phyloP scores from a whole-genome alignment of 2,113 vertebrate species.

The Acanthochromis polyacanthus region DNA sequence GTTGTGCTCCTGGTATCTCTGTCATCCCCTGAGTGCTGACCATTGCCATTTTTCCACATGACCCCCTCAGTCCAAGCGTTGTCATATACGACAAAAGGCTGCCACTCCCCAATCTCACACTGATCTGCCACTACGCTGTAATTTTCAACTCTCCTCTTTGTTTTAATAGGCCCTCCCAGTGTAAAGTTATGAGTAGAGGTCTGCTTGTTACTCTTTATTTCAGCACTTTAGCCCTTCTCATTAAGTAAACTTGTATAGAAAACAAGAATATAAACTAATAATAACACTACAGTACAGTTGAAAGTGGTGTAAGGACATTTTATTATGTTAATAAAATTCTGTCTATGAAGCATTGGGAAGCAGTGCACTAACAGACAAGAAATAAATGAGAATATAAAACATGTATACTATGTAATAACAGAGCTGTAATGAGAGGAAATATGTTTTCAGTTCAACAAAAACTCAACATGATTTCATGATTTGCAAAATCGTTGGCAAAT shows the following conservation, averaged over 20 bases:
- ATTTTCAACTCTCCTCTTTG: not conserved
- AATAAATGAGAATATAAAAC: too few species aligned
- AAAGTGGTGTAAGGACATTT: too few species aligned
- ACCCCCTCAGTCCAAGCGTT: slow-evolving; percentile 33
- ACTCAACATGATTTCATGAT: too few species aligned
- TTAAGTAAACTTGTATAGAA: not conserved
- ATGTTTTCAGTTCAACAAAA: too few species aligned
- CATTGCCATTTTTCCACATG: slow-evolving; percentile 47
- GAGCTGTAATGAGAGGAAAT: not conserved
- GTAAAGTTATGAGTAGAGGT: not conserved
- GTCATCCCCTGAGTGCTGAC: slow-evolving; percentile 65
- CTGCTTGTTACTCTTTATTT: not conserved
- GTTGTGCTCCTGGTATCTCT: not conserved
- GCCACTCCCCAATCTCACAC: slow-evolving; percentile 26
- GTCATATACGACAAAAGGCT: slow-evolving; percentile 13
- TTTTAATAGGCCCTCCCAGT: not conserved
- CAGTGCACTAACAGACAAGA: too few species aligned
- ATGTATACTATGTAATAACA: not conserved
- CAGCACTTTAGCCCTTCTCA: too few species aligned
- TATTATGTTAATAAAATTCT: too few species aligned
- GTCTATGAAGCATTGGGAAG: too few species aligned
- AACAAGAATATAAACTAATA: not conserved
- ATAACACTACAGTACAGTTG: too few species aligned
- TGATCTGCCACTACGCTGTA: slow-evolving; percentile 15
- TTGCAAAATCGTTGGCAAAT: too few species aligned